A percentile compares a stretch with the other conserved stretches of the same genome.
Evolutionary conservation across 2,797 vertebrate genomes (phyloP).

Genomic region (Echeneis naucrates): DNA sequence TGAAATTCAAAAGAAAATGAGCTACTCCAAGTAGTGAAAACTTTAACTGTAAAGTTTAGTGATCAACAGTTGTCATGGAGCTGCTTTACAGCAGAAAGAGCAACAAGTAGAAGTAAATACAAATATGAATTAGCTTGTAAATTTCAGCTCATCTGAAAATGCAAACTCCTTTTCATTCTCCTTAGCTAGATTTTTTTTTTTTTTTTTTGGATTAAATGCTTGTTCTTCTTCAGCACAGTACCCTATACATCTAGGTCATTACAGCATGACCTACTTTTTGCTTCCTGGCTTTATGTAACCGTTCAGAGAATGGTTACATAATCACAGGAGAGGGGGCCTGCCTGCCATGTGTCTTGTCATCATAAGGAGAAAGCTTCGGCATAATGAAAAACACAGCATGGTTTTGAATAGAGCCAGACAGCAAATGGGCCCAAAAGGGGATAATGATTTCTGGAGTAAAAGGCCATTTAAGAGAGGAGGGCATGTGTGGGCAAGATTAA

Average conservation of each 20-base stretch:
- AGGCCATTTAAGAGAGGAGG: background rate
- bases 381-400: constrained; percentile 10
- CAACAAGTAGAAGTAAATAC: background rate
- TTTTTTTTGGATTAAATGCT: background rate
- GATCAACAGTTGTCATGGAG: background rate
- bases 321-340: constrained; percentile 56
- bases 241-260: constrained; percentile 66
- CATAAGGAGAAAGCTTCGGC: constrained; percentile 27
- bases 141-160: background rate
- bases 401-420: constrained; percentile 32
- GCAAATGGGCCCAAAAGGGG: constrained; percentile 43
- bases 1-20: background rate
- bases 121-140: background rate
- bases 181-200: background rate
- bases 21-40: background rate
- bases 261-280: constrained; percentile 70
- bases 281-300: constrained; percentile 79
- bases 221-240: background rate
- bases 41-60: background rate
- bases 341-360: constrained; percentile 34
- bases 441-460: constrained; percentile 10
- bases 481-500: background rate
- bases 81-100: background rate
- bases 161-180: background rate
- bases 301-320: constrained; percentile 77